Conservation (phyloP, 2,888 invertebrate genomes). For the Lumbricus terrestris region DNA sequence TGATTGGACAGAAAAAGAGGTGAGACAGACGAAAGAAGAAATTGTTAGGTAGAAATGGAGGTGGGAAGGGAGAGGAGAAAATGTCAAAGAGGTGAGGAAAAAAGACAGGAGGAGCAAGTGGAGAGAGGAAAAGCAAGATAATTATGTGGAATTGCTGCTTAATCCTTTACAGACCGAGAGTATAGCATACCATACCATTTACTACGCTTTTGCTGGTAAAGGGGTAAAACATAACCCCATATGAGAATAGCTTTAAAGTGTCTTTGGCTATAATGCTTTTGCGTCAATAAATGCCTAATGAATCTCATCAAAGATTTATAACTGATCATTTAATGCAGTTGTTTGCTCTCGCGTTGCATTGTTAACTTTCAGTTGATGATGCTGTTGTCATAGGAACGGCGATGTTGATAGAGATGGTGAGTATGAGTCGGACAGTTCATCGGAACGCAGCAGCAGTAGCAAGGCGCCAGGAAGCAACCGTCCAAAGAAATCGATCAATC, state of each 20-base stretch:
- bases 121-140: not conserved
- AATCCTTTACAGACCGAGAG: too few relatives aligned
- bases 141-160: not conserved
- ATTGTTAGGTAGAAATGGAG: not conserved
- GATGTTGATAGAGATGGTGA: constrained; percentile 10
- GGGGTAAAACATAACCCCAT: not conserved
- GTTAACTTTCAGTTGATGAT: not conserved
- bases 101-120: not conserved
- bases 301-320: not conserved
- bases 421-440: constrained; percentile 11
- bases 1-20: not conserved
- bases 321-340: not conserved
- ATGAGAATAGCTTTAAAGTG: not conserved
- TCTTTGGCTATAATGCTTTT: not conserved
- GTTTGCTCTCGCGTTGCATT: not conserved
- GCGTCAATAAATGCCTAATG: not conserved
- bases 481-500: constrained; percentile 22
- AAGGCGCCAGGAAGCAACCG: constrained; percentile 45
- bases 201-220: too few relatives aligned
- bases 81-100: not conserved
- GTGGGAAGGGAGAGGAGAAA: not conserved
- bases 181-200: too few relatives aligned
- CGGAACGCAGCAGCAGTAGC: constrained; percentile 29
- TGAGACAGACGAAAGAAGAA: not conserved
- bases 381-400: not conserved